Percentiles rank a stretch among this genome's conserved stretches.
phyloP scores from a whole-genome alignment of 1,140 invertebrate species.

The Chironomus striatipennis region DNA sequence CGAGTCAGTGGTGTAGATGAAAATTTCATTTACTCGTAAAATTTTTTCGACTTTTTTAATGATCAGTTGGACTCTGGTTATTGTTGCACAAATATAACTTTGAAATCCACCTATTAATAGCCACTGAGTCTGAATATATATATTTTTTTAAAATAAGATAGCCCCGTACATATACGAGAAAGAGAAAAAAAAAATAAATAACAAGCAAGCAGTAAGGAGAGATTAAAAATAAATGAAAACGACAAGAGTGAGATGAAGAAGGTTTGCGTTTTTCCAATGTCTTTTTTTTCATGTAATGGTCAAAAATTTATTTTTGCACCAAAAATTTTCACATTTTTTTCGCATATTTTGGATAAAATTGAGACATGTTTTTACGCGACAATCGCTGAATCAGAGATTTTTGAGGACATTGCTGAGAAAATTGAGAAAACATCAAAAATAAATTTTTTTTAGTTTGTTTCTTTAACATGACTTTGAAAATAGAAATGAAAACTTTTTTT shows the following conservation, averaged over 20 bases:
- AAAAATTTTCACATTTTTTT: conserved; percentile 10
- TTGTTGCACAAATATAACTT: conserved; percentile 22
- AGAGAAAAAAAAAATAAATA: not conserved
- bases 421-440: not conserved
- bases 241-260: not conserved
- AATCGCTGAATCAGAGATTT: not conserved
- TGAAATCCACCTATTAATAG: conserved; percentile 16
- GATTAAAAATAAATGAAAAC: conserved; percentile 12
- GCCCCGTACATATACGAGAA: not conserved
- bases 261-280: not conserved
- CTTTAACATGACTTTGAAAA: conserved; percentile 4
- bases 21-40: not conserved
- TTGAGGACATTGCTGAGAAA: not conserved
- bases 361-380: not conserved
- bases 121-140: conserved; percentile 2
- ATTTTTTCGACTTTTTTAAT: not conserved
- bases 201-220: not conserved
- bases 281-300: conserved; percentile 17
- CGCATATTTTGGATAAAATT: not conserved
- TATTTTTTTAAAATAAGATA: not conserved
- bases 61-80: not conserved
- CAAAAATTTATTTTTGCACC: conserved; percentile 16
- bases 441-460: too few relatives aligned
- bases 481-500: not conserved
- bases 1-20: not conserved